Percentiles rank a stretch among this genome's conserved stretches.
Evolutionary conservation across 2,113 vertebrate species (phyloP).

Genomic region (Struthio camelus): DNA sequence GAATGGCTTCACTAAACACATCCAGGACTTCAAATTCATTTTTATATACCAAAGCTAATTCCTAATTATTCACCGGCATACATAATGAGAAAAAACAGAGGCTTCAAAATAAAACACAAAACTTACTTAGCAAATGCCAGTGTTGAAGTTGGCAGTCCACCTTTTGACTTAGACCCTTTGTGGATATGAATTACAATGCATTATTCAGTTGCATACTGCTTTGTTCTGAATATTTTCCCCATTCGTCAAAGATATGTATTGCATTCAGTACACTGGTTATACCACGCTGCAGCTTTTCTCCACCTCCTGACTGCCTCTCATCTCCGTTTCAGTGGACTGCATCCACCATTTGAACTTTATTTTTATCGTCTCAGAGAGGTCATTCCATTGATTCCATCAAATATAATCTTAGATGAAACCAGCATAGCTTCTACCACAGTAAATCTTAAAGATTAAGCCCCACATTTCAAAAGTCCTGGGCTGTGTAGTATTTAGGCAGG

Average conservation of each 20-base stretch:
- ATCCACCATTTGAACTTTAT: background rate
- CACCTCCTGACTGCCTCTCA: background rate
- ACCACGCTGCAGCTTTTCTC: background rate
- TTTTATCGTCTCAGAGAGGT: background rate
- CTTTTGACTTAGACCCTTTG: background rate
- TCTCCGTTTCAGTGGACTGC: background rate
- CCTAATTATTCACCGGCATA: background rate
- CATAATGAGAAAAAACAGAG: background rate
- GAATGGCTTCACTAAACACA: background rate
- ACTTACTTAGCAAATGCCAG: background rate
- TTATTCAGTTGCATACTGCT: background rate
- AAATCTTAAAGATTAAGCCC: background rate
- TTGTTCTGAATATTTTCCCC: background rate
- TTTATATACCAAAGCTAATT: background rate
- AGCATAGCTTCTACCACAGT: background rate
- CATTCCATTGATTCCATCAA: background rate
- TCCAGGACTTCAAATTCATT: background rate
- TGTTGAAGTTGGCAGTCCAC: background rate
- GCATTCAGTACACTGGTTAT: background rate
- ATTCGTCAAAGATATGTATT: background rate
- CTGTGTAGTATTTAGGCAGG: background rate
- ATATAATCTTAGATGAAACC: background rate
- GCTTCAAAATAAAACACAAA: background rate
- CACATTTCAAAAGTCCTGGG: accelerated
- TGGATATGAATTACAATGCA: accelerated